A percentile compares a stretch with the other conserved stretches of the same genome.
Conservation (phyloP, 2,797 vertebrate species). For the Hippocampus kuda region DNA sequence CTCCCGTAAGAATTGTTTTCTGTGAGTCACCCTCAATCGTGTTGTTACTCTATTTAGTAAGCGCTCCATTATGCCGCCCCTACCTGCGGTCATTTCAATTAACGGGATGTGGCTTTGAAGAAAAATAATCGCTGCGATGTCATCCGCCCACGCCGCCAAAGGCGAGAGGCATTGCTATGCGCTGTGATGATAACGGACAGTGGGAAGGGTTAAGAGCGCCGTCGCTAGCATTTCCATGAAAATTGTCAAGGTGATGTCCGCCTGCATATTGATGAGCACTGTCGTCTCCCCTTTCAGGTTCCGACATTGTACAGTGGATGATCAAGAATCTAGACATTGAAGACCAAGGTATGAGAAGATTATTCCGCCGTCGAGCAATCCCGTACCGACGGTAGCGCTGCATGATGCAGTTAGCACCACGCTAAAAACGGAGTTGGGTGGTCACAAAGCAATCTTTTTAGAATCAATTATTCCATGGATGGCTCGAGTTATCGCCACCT, state of each 20-base stretch:
- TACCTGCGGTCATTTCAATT: slow-evolving; percentile 43
- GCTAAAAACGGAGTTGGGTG: not conserved
- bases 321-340: slow-evolving; percentile 92
- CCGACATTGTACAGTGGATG: slow-evolving; percentile 97
- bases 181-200: slow-evolving; percentile 28
- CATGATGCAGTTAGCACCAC: not conserved
- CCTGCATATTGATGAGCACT: slow-evolving; percentile 23
- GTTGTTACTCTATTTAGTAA: slow-evolving; percentile 25
- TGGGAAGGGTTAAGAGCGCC: slow-evolving; percentile 23
- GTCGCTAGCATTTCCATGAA: slow-evolving; percentile 37
- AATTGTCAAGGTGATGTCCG: slow-evolving; percentile 15
- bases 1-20: not conserved
- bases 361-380: not conserved
- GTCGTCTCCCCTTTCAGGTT: slow-evolving; percentile 69
- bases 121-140: slow-evolving; percentile 48
- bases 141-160: slow-evolving; percentile 47
- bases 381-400: too few species aligned
- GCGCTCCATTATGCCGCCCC: slow-evolving; percentile 26
- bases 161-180: slow-evolving; percentile 40
- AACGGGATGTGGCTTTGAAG: slow-evolving; percentile 43
- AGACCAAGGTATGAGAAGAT: slow-evolving; percentile 78
- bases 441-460: too few species aligned
- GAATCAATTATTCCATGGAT: too few species aligned
- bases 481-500: too few species aligned
- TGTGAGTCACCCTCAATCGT: slow-evolving; percentile 24